Conservation (phyloP, 2,888 invertebrate species). For the Ormia ochracea region DNA sequence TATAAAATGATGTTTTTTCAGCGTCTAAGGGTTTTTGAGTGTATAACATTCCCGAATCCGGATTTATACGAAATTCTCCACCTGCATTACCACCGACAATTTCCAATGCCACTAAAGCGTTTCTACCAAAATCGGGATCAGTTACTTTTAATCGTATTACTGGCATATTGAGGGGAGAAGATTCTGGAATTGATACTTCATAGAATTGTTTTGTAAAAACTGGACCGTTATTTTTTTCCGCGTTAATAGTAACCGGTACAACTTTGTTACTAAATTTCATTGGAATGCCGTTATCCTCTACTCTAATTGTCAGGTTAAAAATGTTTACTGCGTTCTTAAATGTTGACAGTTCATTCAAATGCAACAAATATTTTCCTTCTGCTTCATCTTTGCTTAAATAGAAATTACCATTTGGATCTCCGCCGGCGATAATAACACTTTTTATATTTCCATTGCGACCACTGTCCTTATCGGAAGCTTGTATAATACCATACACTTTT, state of each 20-base stretch:
- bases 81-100: slow-evolving; percentile 95
- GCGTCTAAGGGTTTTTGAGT: slow-evolving; percentile 90
- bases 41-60: slow-evolving; percentile 92
- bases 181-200: slow-evolving; percentile 91
- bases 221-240: slow-evolving; percentile 90
- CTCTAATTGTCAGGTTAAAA: slow-evolving; percentile 91
- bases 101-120: slow-evolving; percentile 89
- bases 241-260: slow-evolving; percentile 87
- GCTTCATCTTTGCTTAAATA: slow-evolving; percentile 82
- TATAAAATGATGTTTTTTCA: slow-evolving; percentile 89
- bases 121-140: slow-evolving; percentile 89
- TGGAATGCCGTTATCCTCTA: slow-evolving; percentile 89
- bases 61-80: slow-evolving; percentile 90
- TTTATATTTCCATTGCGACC: slow-evolving; percentile 91
- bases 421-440: slow-evolving; percentile 89
- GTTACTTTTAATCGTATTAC: slow-evolving; percentile 90
- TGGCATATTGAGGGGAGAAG: slow-evolving; percentile 91
- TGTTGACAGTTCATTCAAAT: slow-evolving; percentile 78
- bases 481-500: slow-evolving; percentile 92
- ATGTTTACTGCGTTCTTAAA: slow-evolving; percentile 80
- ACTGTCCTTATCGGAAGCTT: slow-evolving; percentile 88
- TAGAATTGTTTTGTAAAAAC: slow-evolving; percentile 91
- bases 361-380: slow-evolving; percentile 86
- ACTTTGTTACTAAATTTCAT: slow-evolving; percentile 87
- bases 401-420: slow-evolving; percentile 93